These are phyloP conservation scores for Epinephelus moara DNA, from an alignment of 2,113 vertebrate species.

Conservation along the genomic window DNA sequence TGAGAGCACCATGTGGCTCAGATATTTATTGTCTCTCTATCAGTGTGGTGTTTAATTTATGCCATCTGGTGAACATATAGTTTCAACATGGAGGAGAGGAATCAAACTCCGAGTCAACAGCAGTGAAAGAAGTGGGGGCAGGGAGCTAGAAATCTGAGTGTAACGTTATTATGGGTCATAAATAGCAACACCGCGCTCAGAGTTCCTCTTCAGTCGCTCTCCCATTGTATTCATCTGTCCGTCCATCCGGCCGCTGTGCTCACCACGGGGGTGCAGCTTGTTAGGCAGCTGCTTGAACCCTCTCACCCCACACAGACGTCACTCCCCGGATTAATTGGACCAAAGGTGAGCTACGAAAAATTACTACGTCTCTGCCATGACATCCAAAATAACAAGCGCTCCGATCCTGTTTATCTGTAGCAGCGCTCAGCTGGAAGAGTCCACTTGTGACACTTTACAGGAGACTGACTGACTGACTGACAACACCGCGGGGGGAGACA, in stretches of 20 bases:
- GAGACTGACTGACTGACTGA: not conserved
- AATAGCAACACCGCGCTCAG: not conserved
- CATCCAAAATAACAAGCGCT: slow-evolving; percentile 13
- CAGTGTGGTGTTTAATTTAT: not conserved
- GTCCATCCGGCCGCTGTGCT: slow-evolving; percentile 33
- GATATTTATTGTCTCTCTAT: not conserved
- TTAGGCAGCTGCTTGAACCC: slow-evolving; percentile 59
- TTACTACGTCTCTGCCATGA: not conserved
- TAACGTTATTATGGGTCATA: slow-evolving; percentile 37
- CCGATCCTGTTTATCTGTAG: not conserved
- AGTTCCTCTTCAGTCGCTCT: not conserved
- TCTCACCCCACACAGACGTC: slow-evolving; percentile 35
- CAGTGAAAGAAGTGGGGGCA: not conserved
- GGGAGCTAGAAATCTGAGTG: not conserved
- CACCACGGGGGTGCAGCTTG: slow-evolving; percentile 58
- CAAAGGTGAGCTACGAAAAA: slow-evolving; percentile 60
- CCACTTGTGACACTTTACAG: slow-evolving; percentile 16
- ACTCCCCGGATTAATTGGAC: slow-evolving; percentile 43
- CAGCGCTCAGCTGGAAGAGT: slow-evolving; percentile 12
- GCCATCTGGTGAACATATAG: not conserved
- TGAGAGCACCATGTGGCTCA: not conserved
- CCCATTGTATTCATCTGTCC: slow-evolving; percentile 30
- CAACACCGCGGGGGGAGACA: not conserved
- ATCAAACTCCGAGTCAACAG: not conserved
- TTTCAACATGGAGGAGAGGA: not conserved